These are phyloP conservation scores for Taeniopygia guttata DNA, from an alignment of 2,797 vertebrate genomes.

Conservation along the genomic window DNA sequence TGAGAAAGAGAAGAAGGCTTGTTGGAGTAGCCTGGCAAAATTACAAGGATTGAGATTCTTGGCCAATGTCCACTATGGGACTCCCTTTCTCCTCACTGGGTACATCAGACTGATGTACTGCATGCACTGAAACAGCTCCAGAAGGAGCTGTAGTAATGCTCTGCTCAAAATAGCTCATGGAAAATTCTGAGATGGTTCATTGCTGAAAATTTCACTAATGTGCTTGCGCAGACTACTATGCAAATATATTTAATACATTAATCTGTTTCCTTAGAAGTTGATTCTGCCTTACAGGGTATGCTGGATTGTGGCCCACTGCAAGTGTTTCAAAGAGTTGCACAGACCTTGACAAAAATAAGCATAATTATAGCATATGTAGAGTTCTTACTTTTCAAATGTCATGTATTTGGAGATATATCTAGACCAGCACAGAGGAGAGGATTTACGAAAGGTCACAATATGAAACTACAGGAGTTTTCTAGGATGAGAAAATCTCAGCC, in stretches of 20 bases:
- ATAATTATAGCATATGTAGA: background rate
- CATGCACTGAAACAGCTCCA: background rate
- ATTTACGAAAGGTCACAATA: conserved; percentile 3
- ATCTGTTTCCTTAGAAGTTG: background rate
- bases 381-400: conserved; percentile 22
- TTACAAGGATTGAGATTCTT: background rate
- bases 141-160: background rate
- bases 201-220: background rate
- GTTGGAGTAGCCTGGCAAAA: background rate
- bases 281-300: background rate
- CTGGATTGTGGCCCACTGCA: background rate
- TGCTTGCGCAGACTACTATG: background rate
- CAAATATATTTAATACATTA: background rate
- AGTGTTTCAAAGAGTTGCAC: background rate
- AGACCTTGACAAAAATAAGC: background rate
- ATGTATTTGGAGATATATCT: background rate
- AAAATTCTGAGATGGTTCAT: background rate
- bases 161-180: background rate
- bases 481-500: background rate
- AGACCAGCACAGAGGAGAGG: background rate
- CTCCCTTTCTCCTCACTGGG: background rate
- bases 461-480: background rate
- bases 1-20: background rate
- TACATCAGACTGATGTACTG: background rate
- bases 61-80: background rate